Conservation (phyloP, 2,797 vertebrate genomes). For the Chloroceryle amazona region DNA sequence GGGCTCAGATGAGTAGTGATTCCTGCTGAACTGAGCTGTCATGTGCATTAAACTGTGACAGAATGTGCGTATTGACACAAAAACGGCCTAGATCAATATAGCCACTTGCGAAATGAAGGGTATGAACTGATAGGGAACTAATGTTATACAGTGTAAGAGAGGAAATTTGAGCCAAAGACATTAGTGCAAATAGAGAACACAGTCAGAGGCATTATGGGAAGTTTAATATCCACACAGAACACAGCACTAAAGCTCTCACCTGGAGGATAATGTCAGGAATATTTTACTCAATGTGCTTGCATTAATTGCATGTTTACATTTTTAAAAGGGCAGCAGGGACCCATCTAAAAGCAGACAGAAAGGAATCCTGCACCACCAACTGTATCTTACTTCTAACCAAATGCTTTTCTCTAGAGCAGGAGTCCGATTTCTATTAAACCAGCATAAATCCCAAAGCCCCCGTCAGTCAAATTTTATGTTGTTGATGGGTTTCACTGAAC, state of each 20-base stretch:
- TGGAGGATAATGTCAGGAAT: constrained; percentile 7
- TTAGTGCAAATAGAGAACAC: background rate
- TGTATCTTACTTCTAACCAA: background rate
- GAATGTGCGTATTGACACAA: background rate
- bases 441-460: background rate
- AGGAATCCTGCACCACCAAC: background rate
- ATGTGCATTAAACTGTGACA: background rate
- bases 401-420: background rate
- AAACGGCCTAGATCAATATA: background rate
- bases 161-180: constrained; percentile 5
- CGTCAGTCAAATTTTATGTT: constrained; percentile 24
- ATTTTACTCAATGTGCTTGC: constrained; percentile 25
- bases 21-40: background rate
- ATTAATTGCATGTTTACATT: constrained; percentile 47
- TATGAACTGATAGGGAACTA: background rate
- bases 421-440: constrained; percentile 41
- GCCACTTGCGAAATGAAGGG: constrained; percentile 26
- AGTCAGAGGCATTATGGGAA: background rate
- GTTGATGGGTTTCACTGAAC: constrained; percentile 18
- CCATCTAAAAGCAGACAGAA: constrained; percentile 20
- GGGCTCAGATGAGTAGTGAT: background rate
- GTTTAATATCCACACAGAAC: constrained; percentile 27
- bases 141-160: background rate
- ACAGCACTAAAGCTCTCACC: background rate
- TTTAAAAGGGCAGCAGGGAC: constrained; percentile 10